Base-by-base conservation (phyloP, 1,140 invertebrate species). In the Zaprionus tsacasi region DNA sequence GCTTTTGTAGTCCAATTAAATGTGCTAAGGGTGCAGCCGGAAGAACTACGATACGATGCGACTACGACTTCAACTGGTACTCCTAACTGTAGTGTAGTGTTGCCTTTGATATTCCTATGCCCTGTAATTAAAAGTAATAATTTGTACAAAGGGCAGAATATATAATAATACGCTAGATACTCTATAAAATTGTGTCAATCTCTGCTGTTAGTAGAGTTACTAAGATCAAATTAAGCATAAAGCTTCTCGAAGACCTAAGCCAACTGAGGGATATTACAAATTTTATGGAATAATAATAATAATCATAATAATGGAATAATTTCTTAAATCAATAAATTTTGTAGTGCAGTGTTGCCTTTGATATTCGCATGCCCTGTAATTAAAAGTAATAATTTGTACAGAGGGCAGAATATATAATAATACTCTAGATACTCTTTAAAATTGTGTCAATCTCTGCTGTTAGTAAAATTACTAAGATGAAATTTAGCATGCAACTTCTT, bases 1-100 rank as follows among this genome's bases (percentile, higher is more conserved):
- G 35, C 59, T 82, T 82, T 88, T 85, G 69, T 88, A 60, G 71
- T 79, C 81, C 86, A 90, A 90, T 88, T 88, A 89, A 89, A 70
- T 54, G 8, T 17, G 52, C 25, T 52, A 33, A 70, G 64, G 70
- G 64, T 68, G 68, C 38, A 30, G 38, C 48, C 38, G 8, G 43
- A 27, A 10, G 38, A 15, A 64, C 69, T 30, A 6, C 27, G 27
- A 6, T 30, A 30, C 27, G 27, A 21, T 21, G 3, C 27, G 27
- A 30, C 21, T 21, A 21, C 59, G 21, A 64, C 54, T 50, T 27
- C 59, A 52, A 50, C 7, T 5, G 30, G 52, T 56, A 17, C 40
- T 11, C 5, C 15, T 21, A 27, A 36, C 65, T 66, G 43, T 13
- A 38, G 40, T 21, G 3, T 25, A 3, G 0, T 21, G 1, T 25